Conservation (phyloP, 2,888 invertebrate species). For the Cremastinae sp. region DNA sequence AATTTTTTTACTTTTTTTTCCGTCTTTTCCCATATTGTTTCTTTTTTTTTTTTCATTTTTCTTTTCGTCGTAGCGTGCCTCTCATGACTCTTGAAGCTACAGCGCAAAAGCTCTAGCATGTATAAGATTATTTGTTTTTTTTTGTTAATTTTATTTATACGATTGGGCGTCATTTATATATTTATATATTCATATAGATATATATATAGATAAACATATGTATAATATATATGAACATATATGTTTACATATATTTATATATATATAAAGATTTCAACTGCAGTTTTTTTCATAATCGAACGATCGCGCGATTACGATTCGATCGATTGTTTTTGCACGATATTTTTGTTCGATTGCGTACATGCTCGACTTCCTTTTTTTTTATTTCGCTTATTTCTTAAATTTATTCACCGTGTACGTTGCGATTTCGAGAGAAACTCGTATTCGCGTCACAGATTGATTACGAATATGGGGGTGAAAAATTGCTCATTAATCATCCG, state of each 20-base stretch:
- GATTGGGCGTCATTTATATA: constrained; percentile 58
- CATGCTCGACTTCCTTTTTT: constrained; percentile 10
- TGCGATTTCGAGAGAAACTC: constrained; percentile 26
- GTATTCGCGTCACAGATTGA: constrained; percentile 41
- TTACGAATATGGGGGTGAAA: constrained; percentile 31
- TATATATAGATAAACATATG: background rate
- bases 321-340: constrained; percentile 56
- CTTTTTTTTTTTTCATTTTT: constrained; percentile 62
- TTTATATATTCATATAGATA: constrained; percentile 27
- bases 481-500: constrained; percentile 29
- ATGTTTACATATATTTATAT: constrained; percentile 21
- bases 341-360: constrained; percentile 43
- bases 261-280: constrained; percentile 54
- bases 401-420: constrained; percentile 17
- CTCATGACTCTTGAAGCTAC: constrained; percentile 79
- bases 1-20: constrained; percentile 65
- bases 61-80: constrained; percentile 67
- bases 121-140: constrained; percentile 72
- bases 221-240: background rate
- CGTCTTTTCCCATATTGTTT: constrained; percentile 58
- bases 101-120: constrained; percentile 77
- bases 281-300: constrained; percentile 42
- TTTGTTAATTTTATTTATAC: constrained; percentile 53
- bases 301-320: constrained; percentile 40
- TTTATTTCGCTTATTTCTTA: background rate